These are phyloP conservation scores for Nomada ferruginata DNA, from an alignment of 2,888 invertebrate species.

Conservation along the genomic window DNA sequence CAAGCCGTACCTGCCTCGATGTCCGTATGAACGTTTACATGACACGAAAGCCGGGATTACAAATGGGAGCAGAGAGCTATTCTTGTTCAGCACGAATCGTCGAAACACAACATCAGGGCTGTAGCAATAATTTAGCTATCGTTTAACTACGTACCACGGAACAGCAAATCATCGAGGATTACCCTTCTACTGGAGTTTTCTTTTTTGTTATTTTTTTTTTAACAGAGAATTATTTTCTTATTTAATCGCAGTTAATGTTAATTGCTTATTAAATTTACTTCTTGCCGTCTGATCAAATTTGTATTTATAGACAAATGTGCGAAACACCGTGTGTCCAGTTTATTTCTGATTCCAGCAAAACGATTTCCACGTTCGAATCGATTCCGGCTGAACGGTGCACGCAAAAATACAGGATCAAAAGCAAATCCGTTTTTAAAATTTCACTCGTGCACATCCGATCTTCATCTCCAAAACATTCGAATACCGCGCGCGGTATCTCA, in stretches of 20 bases:
- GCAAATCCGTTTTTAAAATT: conserved; percentile 31
- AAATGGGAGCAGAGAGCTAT: conserved; percentile 61
- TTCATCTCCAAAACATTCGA: conserved; percentile 27
- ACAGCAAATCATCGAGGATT: background rate
- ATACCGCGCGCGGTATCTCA: background rate
- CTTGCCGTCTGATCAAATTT: no score
- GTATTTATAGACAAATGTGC: no score
- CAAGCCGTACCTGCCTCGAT: conserved; percentile 69
- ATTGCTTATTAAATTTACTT: no score
- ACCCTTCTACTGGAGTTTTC: no score
- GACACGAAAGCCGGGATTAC: conserved; percentile 69
- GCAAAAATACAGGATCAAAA: conserved; percentile 10
- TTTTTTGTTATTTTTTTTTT: no score
- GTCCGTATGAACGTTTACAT: conserved; percentile 69
- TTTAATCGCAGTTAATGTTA: no score
- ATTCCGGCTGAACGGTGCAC: background rate
- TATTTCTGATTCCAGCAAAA: background rate
- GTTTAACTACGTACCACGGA: conserved; percentile 22
- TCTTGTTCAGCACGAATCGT: conserved; percentile 62
- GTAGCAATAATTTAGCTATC: conserved; percentile 51
- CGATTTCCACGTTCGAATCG: conserved; percentile 13
- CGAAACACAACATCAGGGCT: conserved; percentile 45
- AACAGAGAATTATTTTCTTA: no score
- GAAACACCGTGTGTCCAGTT: background rate
- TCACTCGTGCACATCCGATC: conserved; percentile 12